Conservation (phyloP, 2,797 vertebrate genomes). For the Platalea minor region DNA sequence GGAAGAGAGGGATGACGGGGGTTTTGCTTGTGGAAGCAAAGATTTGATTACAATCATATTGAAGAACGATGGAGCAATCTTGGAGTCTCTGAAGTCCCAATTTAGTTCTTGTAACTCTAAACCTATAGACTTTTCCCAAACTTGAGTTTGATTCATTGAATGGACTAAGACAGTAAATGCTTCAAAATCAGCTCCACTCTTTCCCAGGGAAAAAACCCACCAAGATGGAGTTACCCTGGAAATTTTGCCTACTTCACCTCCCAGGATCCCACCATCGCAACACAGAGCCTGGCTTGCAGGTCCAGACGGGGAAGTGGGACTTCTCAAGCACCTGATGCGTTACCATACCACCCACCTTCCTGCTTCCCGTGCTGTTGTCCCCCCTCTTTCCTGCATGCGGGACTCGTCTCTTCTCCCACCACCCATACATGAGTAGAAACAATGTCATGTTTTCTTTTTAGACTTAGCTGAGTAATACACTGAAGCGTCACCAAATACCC, state of each 20-base stretch:
- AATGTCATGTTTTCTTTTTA: fast-evolving
- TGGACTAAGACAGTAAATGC: background rate
- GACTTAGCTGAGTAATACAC: background rate
- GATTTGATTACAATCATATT: background rate
- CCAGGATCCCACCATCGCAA: background rate
- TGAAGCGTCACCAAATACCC: background rate
- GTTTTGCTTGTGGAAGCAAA: background rate
- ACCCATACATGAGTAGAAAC: fast-evolving
- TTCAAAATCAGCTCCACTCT: background rate
- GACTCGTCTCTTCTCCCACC: background rate
- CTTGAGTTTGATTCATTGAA: background rate
- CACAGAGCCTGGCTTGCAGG: fast-evolving
- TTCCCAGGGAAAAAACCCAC: background rate
- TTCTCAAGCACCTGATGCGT: fast-evolving
- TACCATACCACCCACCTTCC: background rate
- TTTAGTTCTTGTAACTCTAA: background rate
- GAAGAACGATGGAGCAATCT: background rate
- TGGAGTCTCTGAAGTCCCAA: fast-evolving
- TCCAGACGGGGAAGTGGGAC: background rate
- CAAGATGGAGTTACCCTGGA: background rate
- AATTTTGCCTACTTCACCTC: background rate
- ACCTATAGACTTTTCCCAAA: background rate
- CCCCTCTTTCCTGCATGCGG: fast-evolving
- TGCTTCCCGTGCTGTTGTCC: fast-evolving
- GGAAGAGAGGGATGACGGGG: background rate